phyloP scores from a whole-genome alignment of 2,113 vertebrate genomes.

The Piaya cayana region DNA sequence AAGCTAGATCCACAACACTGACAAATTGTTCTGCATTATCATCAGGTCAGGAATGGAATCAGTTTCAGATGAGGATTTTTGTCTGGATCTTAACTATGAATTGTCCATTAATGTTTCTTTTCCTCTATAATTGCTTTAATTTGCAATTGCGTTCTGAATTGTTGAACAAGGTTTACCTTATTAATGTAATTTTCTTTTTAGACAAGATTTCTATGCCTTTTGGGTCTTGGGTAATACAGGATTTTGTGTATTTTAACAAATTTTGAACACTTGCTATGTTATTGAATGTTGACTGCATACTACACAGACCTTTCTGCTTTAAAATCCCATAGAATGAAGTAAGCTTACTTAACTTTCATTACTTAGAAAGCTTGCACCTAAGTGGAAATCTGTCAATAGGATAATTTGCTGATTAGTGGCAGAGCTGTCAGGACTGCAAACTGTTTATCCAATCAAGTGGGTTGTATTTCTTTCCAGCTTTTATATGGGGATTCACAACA shows the following conservation, averaged over 20 bases:
- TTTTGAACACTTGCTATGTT: background rate
- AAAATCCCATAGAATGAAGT: background rate
- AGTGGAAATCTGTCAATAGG: accelerated
- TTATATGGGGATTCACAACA: background rate
- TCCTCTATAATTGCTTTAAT: background rate
- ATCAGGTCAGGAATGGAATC: constrained; percentile 77
- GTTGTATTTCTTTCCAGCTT: background rate
- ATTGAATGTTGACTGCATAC: background rate
- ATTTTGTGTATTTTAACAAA: background rate
- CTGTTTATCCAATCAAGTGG: background rate
- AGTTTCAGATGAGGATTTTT: background rate
- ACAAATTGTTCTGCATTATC: constrained; percentile 64
- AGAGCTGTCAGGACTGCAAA: background rate
- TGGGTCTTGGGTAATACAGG: background rate
- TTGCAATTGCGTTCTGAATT: background rate
- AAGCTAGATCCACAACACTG: constrained; percentile 68
- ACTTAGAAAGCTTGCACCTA: background rate
- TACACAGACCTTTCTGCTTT: background rate
- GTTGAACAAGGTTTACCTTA: background rate
- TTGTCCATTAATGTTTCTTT: background rate
- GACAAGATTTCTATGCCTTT: background rate
- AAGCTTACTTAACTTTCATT: background rate
- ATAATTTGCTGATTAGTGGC: background rate
- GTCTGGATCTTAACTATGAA: background rate
- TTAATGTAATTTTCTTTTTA: accelerated